These are phyloP conservation scores for Pteronotus mesoamericanus DNA, from an alignment of 2,797 vertebrate species.

Conservation along the genomic window DNA sequence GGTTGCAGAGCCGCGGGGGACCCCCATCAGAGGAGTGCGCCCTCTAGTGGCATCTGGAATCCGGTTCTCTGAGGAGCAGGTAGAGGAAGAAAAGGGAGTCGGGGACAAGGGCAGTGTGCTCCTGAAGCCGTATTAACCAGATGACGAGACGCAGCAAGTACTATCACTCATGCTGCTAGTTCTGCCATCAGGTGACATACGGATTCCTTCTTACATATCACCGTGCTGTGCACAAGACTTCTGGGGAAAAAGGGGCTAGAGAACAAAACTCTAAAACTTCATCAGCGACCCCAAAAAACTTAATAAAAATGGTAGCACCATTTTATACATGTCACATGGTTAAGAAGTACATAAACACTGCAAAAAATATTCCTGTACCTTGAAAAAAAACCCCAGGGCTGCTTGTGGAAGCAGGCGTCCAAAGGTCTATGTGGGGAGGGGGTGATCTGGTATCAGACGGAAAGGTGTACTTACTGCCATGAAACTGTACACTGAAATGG, in stretches of 20 bases:
- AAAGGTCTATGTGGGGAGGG: neutral
- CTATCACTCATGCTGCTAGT: neutral
- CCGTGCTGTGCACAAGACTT: no score
- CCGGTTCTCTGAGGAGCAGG: neutral
- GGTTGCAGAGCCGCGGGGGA: fast-evolving
- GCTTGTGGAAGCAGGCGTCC: neutral
- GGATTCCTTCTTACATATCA: neutral
- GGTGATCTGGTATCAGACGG: neutral
- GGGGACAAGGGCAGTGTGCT: fast-evolving
- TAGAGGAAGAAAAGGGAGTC: neutral
- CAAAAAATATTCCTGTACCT: neutral
- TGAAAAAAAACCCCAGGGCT: neutral
- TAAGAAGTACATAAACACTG: neutral
- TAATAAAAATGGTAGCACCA: neutral
- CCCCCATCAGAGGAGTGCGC: neutral
- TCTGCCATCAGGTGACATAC: neutral
- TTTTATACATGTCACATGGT: neutral
- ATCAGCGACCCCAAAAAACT: neutral
- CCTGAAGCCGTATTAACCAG: no score
- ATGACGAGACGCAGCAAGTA: neutral
- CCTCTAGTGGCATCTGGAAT: neutral
- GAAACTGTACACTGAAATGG: neutral
- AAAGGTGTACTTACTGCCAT: neutral
- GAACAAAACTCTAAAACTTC: neutral
- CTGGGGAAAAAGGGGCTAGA: no score